These are phyloP conservation scores for Mythimna lalbum DNA, from an alignment of 2,888 invertebrate genomes.

Conservation along the genomic window DNA sequence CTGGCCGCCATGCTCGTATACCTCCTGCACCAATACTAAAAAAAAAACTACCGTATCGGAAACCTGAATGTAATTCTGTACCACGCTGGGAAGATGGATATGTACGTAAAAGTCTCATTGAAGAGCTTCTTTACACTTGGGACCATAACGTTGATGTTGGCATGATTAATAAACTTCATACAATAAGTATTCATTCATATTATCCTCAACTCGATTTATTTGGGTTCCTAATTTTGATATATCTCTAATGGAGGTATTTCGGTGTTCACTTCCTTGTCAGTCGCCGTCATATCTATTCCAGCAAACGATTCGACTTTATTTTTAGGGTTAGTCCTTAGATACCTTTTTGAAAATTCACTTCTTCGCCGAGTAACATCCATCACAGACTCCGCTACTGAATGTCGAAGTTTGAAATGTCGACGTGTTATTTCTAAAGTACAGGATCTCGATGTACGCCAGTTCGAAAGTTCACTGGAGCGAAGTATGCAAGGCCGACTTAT, in stretches of 20 bases:
- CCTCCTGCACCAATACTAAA: constrained; percentile 24
- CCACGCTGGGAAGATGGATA: constrained; percentile 43
- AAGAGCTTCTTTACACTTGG: constrained; percentile 23
- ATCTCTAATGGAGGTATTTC: background rate
- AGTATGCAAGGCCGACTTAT: too few relatives aligned
- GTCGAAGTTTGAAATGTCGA: too few relatives aligned
- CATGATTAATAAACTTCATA: constrained; percentile 8
- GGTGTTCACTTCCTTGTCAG: background rate
- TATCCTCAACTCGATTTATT: background rate
- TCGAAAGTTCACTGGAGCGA: too few relatives aligned
- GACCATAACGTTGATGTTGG: constrained; percentile 8
- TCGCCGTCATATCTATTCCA: background rate
- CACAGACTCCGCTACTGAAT: too few relatives aligned
- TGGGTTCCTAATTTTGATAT: background rate
- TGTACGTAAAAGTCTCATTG: constrained; percentile 38
- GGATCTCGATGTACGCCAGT: too few relatives aligned
- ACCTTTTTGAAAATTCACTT: too few relatives aligned
- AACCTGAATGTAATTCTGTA: constrained; percentile 26
- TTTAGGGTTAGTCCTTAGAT: too few relatives aligned
- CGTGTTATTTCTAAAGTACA: too few relatives aligned
- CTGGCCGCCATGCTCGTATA: constrained; percentile 33
- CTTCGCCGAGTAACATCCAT: too few relatives aligned
- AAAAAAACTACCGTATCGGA: constrained; percentile 39
- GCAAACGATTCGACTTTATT: too few relatives aligned
- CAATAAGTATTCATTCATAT: background rate